Percentiles rank a stretch among this genome's conserved stretches.
phyloP scores from a whole-genome alignment of 1,140 invertebrate species.

The Zophobas morio region DNA sequence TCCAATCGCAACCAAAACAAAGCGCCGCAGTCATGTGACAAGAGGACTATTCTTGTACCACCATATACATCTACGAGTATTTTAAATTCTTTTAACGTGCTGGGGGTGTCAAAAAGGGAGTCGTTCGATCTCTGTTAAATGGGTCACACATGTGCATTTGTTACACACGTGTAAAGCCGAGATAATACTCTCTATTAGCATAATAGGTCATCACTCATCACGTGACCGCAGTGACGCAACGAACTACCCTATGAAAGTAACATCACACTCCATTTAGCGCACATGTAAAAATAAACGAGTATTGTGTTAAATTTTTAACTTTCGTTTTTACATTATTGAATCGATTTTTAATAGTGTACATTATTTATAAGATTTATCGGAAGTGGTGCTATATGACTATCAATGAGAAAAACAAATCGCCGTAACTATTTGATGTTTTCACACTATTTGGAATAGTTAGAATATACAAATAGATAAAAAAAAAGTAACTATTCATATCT shows the following conservation, averaged over 20 bases:
- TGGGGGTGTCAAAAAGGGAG: too few species aligned
- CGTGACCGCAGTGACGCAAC: constrained; percentile 27
- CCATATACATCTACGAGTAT: too few species aligned
- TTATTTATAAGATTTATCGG: constrained; percentile 31
- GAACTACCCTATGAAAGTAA: constrained; percentile 28
- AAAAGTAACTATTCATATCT: neutral
- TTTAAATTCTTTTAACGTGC: too few species aligned
- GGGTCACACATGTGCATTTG: constrained; percentile 18
- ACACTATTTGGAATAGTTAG: too few species aligned
- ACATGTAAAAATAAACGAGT: too few species aligned
- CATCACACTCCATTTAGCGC: neutral
- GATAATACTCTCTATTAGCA: constrained; percentile 11
- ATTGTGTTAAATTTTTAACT: too few species aligned
- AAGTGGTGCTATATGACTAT: constrained; percentile 18
- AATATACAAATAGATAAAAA: too few species aligned
- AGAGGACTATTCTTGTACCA: too few species aligned
- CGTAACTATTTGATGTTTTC: too few species aligned
- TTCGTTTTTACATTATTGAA: too few species aligned
- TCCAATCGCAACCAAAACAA: too few species aligned
- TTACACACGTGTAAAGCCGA: constrained; percentile 16
- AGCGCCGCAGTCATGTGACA: too few species aligned
- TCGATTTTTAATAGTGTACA: constrained; percentile 1
- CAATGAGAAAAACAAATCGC: neutral
- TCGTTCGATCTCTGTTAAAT: neutral
- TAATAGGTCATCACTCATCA: constrained; percentile 18